Evolutionary conservation across 2,797 vertebrate genomes (phyloP).

Genomic region (Pseudocheirus occidentalis): DNA sequence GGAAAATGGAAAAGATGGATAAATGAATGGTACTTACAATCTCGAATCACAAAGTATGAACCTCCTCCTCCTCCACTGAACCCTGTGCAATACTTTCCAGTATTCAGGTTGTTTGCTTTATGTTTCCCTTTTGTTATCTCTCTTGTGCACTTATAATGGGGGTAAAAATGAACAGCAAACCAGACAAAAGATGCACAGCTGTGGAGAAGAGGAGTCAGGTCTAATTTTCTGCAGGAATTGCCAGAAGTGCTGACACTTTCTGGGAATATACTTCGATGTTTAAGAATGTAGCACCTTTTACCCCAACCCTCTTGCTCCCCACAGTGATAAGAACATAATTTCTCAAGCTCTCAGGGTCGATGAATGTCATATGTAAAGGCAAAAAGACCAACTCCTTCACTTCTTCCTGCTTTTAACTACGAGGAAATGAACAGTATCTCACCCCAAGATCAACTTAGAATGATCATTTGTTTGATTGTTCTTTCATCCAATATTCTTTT

Average conservation of each 20-base stretch:
- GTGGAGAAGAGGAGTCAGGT: neutral
- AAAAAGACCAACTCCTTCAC: neutral
- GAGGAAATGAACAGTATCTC: neutral
- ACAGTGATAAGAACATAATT: neutral
- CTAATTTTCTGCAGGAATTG: neutral
- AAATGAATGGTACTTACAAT: neutral
- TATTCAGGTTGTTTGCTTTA: neutral
- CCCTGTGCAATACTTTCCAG: neutral
- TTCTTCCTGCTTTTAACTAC: neutral
- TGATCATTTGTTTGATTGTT: neutral
- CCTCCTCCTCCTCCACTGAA: constrained; percentile 32
- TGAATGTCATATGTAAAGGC: neutral
- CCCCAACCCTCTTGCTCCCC: neutral
- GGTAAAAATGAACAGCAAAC: neutral
- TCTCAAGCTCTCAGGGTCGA: constrained; percentile 20
- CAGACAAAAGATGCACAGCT: neutral
- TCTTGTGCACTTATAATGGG: neutral
- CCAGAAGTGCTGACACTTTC: neutral
- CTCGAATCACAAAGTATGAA: neutral
- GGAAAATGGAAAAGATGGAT: neutral
- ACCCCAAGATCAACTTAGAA: neutral
- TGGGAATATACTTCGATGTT: constrained; percentile 1
- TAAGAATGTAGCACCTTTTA: constrained; percentile 8
- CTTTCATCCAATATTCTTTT: neutral
- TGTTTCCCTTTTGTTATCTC: neutral